Evolutionary conservation across 2,888 invertebrate genomes (phyloP).

Genomic region (Yponomeuta sedellus): DNA sequence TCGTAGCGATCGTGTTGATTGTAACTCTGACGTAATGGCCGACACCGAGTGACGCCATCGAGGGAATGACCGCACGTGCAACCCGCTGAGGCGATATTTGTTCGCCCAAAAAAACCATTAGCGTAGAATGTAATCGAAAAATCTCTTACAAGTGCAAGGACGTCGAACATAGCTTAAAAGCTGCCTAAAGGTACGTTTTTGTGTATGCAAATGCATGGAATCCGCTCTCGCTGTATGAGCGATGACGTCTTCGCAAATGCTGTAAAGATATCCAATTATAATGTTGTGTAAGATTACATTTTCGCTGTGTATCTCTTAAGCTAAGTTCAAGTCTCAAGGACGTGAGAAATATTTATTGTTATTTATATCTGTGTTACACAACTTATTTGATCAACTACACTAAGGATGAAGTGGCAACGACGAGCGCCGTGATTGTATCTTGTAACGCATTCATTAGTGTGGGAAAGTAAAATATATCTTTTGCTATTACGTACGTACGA

Average conservation of each 20-base stretch:
- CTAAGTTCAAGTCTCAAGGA: not conserved
- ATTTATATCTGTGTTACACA: not conserved
- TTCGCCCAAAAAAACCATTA: constrained; percentile 7
- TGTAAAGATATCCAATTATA: not conserved
- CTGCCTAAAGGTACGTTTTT: not conserved
- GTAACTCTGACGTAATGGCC: constrained; percentile 45
- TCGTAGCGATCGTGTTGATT: constrained; percentile 84
- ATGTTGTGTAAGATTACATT: not conserved
- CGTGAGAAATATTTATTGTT: not conserved
- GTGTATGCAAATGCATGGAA: not conserved
- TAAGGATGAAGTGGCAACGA: no score
- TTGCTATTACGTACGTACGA: no score
- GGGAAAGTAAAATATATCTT: no score
- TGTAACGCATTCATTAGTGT: no score
- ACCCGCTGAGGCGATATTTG: constrained; percentile 16
- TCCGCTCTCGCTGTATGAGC: not conserved
- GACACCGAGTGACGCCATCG: not conserved
- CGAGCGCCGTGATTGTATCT: no score
- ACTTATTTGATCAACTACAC: not conserved
- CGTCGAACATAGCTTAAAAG: not conserved
- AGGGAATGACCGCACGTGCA: not conserved
- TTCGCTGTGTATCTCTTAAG: not conserved
- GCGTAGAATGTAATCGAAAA: constrained; percentile 9
- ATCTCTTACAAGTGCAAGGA: not conserved
- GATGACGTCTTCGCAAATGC: not conserved